Conservation (phyloP, 2,888 invertebrate genomes). For the Drepana falcataria region DNA sequence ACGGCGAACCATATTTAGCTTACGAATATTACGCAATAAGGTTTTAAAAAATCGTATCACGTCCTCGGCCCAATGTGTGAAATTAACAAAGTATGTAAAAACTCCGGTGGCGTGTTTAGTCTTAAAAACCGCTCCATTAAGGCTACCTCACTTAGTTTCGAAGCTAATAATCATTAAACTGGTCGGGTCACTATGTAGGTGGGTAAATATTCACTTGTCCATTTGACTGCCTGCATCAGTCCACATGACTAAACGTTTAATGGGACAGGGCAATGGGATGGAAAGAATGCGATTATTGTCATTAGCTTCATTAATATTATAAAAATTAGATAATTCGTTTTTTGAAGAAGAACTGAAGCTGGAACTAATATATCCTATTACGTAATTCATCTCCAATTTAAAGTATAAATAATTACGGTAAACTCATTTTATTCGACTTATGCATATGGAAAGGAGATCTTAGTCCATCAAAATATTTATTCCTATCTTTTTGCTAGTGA, state of each 20-base stretch:
- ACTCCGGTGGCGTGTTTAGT: constrained; percentile 8
- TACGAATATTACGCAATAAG: constrained; percentile 43
- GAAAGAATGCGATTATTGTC: neutral
- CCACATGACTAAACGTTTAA: constrained; percentile 51
- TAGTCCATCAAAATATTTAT: no score
- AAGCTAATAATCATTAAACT: neutral
- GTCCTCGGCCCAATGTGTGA: constrained; percentile 39
- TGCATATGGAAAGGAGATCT: no score
- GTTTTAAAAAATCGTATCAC: constrained; percentile 62
- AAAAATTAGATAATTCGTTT: neutral
- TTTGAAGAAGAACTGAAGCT: no score
- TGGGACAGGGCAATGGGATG: constrained; percentile 15
- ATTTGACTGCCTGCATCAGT: constrained; percentile 59
- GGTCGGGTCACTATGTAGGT: constrained; percentile 46
- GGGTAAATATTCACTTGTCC: constrained; percentile 60
- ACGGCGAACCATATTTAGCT: constrained; percentile 32
- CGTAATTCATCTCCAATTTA: no score
- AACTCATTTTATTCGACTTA: no score
- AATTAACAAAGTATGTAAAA: constrained; percentile 27
- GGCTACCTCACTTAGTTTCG: neutral
- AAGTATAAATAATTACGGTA: no score
- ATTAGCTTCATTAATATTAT: neutral
- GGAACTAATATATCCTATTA: no score
- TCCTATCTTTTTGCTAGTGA: no score
- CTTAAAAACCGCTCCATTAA: constrained; percentile 11